These are phyloP conservation scores for Temnothorax rugatulus DNA, from an alignment of 2,888 invertebrate species.

Conservation along the genomic window DNA sequence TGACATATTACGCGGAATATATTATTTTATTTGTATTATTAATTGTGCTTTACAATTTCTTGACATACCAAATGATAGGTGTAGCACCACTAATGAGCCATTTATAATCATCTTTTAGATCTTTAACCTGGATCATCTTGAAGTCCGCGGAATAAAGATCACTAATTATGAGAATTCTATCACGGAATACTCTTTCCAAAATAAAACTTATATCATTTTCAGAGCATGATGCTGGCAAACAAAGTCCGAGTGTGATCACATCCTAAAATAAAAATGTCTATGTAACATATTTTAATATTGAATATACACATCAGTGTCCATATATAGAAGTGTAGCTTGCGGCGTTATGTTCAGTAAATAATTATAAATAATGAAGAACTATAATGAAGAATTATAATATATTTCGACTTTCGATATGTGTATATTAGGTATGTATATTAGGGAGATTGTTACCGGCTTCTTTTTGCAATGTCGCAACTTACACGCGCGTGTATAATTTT, in stretches of 20 bases:
- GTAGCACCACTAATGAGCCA: conserved; percentile 82
- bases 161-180: conserved; percentile 81
- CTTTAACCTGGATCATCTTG: conserved; percentile 81
- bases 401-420: background rate
- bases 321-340: background rate
- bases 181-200: conserved; percentile 80
- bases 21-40: conserved; percentile 1
- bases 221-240: conserved; percentile 87
- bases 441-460: too few species aligned
- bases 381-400: background rate
- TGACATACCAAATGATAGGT: conserved; percentile 83
- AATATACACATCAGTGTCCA: background rate
- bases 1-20: too few species aligned
- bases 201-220: conserved; percentile 82
- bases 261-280: conserved; percentile 80
- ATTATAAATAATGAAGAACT: background rate
- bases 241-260: conserved; percentile 87
- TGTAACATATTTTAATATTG: background rate
- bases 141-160: conserved; percentile 84
- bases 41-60: background rate
- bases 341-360: background rate
- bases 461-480: too few species aligned
- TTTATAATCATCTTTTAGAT: conserved; percentile 78
- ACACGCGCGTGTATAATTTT: too few species aligned
- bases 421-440: too few species aligned